Conservation (phyloP, 2,888 invertebrate genomes). For the Eristalinus sepulchralis region DNA sequence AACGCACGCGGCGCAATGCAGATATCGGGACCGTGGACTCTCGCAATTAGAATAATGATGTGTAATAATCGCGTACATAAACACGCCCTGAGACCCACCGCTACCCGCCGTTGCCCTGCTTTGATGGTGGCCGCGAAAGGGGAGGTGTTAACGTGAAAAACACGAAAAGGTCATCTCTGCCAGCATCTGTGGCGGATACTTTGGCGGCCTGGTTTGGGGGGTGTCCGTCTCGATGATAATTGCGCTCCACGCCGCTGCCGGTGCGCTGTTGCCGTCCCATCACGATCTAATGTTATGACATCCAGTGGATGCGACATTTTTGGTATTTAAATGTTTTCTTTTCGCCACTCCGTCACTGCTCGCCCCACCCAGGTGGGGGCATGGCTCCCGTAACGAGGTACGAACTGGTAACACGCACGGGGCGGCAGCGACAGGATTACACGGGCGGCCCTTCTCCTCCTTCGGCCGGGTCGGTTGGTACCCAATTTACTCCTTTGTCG, state of each 20-base stretch:
- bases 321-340: constrained; percentile 48
- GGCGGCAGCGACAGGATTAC: constrained; percentile 21
- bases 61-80: constrained; percentile 63
- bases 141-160: constrained; percentile 54
- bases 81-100: constrained; percentile 31
- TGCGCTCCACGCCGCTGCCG: constrained; percentile 9
- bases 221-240: constrained; percentile 35
- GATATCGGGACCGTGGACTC: constrained; percentile 34
- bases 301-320: constrained; percentile 46
- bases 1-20: background rate
- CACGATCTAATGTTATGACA: constrained; percentile 38
- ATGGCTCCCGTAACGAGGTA: background rate
- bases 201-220: background rate
- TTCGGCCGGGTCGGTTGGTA: constrained; percentile 1
- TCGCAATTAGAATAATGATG: constrained; percentile 65
- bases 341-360: background rate
- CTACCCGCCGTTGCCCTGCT: background rate
- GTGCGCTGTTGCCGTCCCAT: background rate
- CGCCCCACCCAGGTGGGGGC: background rate
- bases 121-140: constrained; percentile 1
- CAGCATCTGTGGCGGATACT: background rate
- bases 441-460: background rate
- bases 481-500: constrained; percentile 59
- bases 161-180: constrained; percentile 54
- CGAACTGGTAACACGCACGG: background rate